Evolutionary conservation across 2,797 vertebrate genomes (phyloP), one percentile per base, ranked within the genome.

Genomic region (Triplophysa bombifrons): DNA sequence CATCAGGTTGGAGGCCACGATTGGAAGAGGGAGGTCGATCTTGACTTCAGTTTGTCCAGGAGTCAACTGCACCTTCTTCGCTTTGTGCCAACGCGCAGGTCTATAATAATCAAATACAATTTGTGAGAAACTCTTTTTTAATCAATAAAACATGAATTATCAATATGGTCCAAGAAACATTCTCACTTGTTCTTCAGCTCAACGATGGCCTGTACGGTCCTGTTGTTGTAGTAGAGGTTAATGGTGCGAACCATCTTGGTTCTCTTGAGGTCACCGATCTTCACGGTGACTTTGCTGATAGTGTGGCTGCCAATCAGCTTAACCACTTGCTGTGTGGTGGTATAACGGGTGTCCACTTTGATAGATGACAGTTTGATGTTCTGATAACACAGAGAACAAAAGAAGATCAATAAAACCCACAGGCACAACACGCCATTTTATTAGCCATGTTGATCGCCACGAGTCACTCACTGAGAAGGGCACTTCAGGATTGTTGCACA

Each of bases 361-460:
- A 99, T 97, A n/a, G 98, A 99, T 68, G 98, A 99, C 53, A 99
- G 93, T 87, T 99, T 99, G 89, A 99, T 99, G 89, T 98, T 98
- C 98, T 99, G 41, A 55, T 22, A 77, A 22, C 64, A 65, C 67
- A 88, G 46, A 20, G 19, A 78, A 72, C 50, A 68, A 25, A 58
- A 38, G 1, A 25, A 58, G 14, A 44, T 67, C 12, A 64, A 64
- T 38, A 51, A 17, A 8, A 51, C 7, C 17, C 11, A 27, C 14
- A 56, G 3, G 20, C 14, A 78, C 60, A 80, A 51, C 7, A 65
- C 51, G 14, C 25, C 34, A 38, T 51, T 30, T 56, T 53, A 44
- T 25, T 51, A 25, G 11, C 11, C 5, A 25, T 65, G 41, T 19
- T 20, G 9, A 20, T 3, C 1, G 13, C 5, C 1, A 27, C 27